Evolutionary conservation across 2,113 vertebrate genomes (phyloP), one percentile per base, ranked within the genome.

Genomic region (Loxodonta africana): DNA sequence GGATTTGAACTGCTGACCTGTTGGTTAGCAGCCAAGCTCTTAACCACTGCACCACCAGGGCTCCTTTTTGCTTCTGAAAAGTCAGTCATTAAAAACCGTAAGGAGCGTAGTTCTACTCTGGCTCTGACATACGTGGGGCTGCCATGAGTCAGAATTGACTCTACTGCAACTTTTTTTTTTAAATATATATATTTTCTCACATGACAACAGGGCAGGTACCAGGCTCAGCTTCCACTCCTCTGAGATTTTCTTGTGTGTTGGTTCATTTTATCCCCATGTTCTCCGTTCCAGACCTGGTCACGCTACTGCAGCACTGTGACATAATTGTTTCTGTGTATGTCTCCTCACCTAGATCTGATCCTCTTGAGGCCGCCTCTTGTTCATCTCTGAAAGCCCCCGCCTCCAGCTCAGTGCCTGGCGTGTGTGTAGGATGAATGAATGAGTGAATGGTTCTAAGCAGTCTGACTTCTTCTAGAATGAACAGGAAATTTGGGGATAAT

Each of bases 401-500:
- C 63, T 41, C 89, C 48, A 37, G 76, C 62, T 92, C 33, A 9
- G 37, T 8, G 33, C 28, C 91, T 81, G 69, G 25, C 10, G 3
- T 23, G 62, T 2, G 25, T 51, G 28, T 82, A 65, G 28, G 84
- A 78, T 9, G 26, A 82, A 62, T 6, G 44, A 48, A 41, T 25
- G 25, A 46, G 18, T 30, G 62, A 89, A 46, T 28, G 48, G 60
- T 33, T 67, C 76, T 30, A 65, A 85, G 69, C 21, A 2, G 15
- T n/a, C 62, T 73, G 33, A 30, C 60, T 85, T 90, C 71, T 80
- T 46, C 63, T 7, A 77, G 74, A 87, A 82, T n/a, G 83, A 82
- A 93, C 62, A 57, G 81, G 63, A 94, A 90, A 91, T 74, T 33
- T 30, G 63, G 53, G 53, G 60, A 21, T 65, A 88, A 71, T 60